Conservation (phyloP, 2,797 vertebrate species). For the Mormyrops attenuatus region DNA sequence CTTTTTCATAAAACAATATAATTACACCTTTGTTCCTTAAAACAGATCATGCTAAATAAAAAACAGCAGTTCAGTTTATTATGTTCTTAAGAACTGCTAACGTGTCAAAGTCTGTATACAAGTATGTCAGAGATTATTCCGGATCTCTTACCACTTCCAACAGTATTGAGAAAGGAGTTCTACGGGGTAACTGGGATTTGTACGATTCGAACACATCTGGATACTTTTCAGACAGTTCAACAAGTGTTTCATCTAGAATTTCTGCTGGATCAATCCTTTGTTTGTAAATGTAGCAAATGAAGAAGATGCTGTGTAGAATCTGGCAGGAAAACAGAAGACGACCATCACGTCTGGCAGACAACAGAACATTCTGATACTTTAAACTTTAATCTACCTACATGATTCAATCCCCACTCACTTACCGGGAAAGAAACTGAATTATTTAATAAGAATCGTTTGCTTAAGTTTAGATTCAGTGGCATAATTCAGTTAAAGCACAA, state of each 20-base stretch:
- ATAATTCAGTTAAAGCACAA: neutral
- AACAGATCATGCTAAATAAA: neutral
- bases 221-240: neutral
- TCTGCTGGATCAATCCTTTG: neutral
- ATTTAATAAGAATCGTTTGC: neutral
- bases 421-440: neutral
- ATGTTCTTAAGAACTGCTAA: neutral
- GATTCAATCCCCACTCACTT: neutral
- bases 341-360: neutral
- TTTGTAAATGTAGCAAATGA: neutral
- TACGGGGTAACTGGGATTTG: neutral
- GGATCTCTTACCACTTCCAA: constrained; percentile 14
- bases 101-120: neutral
- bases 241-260: neutral
- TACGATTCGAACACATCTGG: neutral
- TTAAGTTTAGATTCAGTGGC: neutral
- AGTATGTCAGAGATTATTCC: neutral
- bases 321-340: neutral
- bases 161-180: constrained; percentile 19
- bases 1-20: neutral
- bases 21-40: neutral
- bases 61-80: neutral
- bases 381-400: neutral
- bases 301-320: constrained; percentile 21
- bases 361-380: neutral